These are phyloP conservation scores for Drepana falcataria DNA, from an alignment of 2,888 invertebrate species.

Conservation along the genomic window DNA sequence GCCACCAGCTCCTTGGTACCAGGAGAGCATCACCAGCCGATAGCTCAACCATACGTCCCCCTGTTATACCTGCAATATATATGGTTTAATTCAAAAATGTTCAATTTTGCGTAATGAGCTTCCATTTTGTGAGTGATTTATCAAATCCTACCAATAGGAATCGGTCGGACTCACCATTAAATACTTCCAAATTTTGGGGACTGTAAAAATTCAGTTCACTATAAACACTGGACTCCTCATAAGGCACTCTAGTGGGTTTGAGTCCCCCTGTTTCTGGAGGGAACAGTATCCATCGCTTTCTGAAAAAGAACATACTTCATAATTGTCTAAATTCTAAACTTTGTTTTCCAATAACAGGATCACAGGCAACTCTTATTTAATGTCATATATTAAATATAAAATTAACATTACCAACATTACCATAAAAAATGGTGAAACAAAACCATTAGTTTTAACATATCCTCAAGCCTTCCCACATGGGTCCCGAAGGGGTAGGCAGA, in stretches of 20 bases:
- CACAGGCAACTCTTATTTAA: too few relatives aligned
- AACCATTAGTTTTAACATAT: too few relatives aligned
- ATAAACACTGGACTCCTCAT: constrained; percentile 97
- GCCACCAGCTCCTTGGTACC: constrained; percentile 98
- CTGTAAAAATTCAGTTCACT: constrained; percentile 89
- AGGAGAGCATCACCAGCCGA: constrained; percentile 91
- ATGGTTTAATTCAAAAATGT: too few relatives aligned
- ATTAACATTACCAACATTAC: too few relatives aligned
- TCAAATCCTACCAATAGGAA: neutral
- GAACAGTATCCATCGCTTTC: constrained; percentile 95
- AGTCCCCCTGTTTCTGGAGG: constrained; percentile 86
- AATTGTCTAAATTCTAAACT: neutral
- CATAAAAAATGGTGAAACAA: too few relatives aligned
- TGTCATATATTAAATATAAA: too few relatives aligned
- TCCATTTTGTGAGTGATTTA: too few relatives aligned
- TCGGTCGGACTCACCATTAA: constrained; percentile 55
- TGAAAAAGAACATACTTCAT: constrained; percentile 41
- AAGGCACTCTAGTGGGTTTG: constrained; percentile 91
- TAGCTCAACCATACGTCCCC: constrained; percentile 80
- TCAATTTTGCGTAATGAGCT: too few relatives aligned
- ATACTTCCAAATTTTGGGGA: constrained; percentile 73
- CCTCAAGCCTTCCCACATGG: too few relatives aligned
- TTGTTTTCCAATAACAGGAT: neutral
- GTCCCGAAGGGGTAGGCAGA: too few relatives aligned
- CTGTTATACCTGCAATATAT: constrained; percentile 45